phyloP scores from a whole-genome alignment of 2,113 vertebrate species.

The Varanus komodoensis region DNA sequence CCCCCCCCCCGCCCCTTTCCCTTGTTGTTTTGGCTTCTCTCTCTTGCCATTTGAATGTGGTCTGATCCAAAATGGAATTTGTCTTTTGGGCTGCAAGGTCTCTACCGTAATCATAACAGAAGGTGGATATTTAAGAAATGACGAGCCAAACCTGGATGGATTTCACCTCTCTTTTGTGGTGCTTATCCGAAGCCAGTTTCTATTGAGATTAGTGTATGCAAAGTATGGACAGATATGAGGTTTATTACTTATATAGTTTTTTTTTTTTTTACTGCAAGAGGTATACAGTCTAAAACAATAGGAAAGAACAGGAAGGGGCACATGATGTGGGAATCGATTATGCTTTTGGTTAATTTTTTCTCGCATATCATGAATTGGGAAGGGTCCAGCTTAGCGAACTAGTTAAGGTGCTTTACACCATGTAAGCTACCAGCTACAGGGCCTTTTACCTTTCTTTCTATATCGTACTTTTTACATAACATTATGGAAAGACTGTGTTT shows the following conservation, averaged over 20 bases:
- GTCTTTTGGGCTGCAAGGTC: too few relatives aligned
- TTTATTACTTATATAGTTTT: neutral
- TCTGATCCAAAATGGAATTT: too few relatives aligned
- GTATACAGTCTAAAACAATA: neutral
- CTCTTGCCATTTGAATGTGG: too few relatives aligned
- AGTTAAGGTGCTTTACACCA: too few relatives aligned
- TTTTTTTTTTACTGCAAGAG: neutral
- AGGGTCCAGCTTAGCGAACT: neutral
- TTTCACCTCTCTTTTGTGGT: neutral
- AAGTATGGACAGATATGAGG: rapidly evolving
- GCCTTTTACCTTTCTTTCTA: neutral
- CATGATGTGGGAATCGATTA: neutral
- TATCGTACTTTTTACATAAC: too few relatives aligned
- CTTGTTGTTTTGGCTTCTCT: too few relatives aligned
- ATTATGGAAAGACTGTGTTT: neutral
- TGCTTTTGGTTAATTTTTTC: neutral
- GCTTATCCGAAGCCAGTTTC: neutral
- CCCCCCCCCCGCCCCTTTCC: too few relatives aligned
- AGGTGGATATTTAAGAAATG: neutral
- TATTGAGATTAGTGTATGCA: neutral
- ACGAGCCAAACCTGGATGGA: neutral
- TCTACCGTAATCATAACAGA: neutral
- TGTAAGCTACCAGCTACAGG: neutral
- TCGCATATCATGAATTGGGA: neutral
- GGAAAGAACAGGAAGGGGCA: neutral